Evolutionary conservation across 2,113 vertebrate genomes (phyloP).

Genomic region (Zosterops hypoxanthus): DNA sequence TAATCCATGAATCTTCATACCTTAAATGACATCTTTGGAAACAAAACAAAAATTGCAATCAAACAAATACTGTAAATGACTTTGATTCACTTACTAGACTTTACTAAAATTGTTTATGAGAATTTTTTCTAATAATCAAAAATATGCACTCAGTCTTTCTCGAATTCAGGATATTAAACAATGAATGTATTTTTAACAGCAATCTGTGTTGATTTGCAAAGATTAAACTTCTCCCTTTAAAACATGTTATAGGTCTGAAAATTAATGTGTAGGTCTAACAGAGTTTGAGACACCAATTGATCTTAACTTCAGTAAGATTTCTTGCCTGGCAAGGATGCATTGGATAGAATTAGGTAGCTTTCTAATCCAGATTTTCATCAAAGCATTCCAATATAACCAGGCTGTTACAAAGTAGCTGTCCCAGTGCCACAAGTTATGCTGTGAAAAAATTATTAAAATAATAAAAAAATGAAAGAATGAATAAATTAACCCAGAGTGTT

Average conservation of each 20-base stretch:
- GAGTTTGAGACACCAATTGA: neutral
- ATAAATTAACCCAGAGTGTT: neutral
- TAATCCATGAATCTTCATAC: neutral
- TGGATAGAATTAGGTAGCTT: neutral
- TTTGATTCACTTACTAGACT: neutral
- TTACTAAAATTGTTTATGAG: neutral
- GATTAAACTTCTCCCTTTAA: neutral
- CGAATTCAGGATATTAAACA: neutral
- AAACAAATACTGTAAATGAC: neutral
- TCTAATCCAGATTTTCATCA: neutral
- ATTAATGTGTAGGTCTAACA: neutral
- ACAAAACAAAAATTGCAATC: neutral
- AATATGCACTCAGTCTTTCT: neutral
- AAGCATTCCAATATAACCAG: neutral
- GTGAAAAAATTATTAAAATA: neutral
- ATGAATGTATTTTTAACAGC: neutral
- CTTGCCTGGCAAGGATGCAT: neutral
- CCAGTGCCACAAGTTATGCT: neutral
- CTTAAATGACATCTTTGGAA: neutral
- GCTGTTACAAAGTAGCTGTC: neutral
- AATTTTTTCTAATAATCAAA: neutral
- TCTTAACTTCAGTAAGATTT: slow-evolving; percentile 25
- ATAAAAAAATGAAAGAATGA: neutral
- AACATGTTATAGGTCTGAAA: neutral
- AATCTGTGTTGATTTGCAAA: neutral